Base-by-base conservation (phyloP, 2,113 vertebrate genomes). In the Zapus hudsonius region DNA sequence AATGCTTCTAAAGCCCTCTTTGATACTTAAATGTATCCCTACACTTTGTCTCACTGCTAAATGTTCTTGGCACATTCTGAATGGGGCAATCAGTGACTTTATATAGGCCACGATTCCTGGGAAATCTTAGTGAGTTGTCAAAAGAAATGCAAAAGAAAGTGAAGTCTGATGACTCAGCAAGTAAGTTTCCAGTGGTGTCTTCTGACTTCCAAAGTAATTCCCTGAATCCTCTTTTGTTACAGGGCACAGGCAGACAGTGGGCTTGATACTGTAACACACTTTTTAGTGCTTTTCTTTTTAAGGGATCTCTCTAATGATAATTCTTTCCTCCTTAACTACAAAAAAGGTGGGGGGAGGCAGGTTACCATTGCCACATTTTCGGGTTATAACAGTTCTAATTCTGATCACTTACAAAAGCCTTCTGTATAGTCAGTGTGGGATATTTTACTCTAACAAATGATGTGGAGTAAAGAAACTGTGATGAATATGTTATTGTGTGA, bases 41-140 rank as follows among this genome's bases (percentile, higher is more conserved):
- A 27, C 72, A 15, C 66, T 81, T 94, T 78, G 31, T 44, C n/a
- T 81, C 61, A 66, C 63, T 85, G 36, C 52, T 84, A 16, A 13
- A 40, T 83, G 69, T 0, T 64, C 91, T 95, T 94, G 4, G 23
- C 25, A 94, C 76, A 73, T 87, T 92, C 72, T 78, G n/a, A 94
- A 40, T 94, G 72, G 72, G 2, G 17, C 73, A 94, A 47, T 94
- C 91, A 95, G 36, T 87, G 25, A 89, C 44, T 93, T 44, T 94
- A 42, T 86, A 73, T 33, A 79, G 87, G 61, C 94, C 96, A 64
- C 57, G 36, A 38, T 93, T 96, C 95, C 57, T 85, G 79, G 72
- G 70, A 93, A 96, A 95, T 87, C 6, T 75, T 15, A 66, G 0
- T 19, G 87, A n/a, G 3, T 95, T 92, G 33, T 82, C 93, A 92